A percentile compares a stretch with the other conserved stretches of the same genome.
These are phyloP conservation scores for Zaprionus africanus DNA, from an alignment of 1,140 invertebrate genomes.

Conservation along the genomic window DNA sequence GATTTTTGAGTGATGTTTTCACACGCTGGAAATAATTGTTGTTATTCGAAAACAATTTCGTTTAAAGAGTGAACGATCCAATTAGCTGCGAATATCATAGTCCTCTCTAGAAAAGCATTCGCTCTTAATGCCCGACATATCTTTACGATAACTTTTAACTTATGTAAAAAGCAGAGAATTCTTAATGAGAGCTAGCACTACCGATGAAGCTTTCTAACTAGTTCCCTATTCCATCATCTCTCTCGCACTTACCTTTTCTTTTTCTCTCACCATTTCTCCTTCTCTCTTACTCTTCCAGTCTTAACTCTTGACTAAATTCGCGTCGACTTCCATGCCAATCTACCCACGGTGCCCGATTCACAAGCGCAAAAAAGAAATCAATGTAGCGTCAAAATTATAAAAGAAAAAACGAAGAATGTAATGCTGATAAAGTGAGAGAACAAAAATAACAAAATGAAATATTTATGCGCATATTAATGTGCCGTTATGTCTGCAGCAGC, in stretches of 20 bases:
- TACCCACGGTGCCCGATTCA: background rate
- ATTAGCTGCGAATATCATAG: background rate
- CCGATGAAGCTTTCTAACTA: too few relatives aligned
- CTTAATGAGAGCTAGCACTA: too few relatives aligned
- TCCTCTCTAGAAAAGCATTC: too few relatives aligned
- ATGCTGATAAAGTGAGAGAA: slow-evolving; percentile 17
- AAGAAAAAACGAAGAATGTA: slow-evolving; percentile 15
- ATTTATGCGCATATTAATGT: slow-evolving; percentile 46
- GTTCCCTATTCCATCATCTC: too few relatives aligned
- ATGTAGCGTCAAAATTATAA: slow-evolving; percentile 4
- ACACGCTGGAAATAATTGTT: background rate
- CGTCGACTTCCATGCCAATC: background rate
- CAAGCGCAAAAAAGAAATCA: slow-evolving; percentile 27
- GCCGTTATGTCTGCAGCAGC: slow-evolving; percentile 8
- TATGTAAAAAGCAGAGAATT: too few relatives aligned
- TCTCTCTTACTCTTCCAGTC: background rate
- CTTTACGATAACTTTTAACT: too few relatives aligned
- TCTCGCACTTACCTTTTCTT: too few relatives aligned
- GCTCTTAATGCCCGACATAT: too few relatives aligned
- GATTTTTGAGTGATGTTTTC: background rate
- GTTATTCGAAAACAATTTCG: background rate
- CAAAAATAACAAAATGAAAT: slow-evolving; percentile 30
- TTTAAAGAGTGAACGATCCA: background rate
- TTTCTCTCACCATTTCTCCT: slow-evolving; percentile 18
- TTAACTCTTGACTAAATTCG: background rate